Percentiles rank a stretch among this genome's conserved stretches.
Conservation (phyloP, 1,140 invertebrate genomes). For the Drosophila lacteicornis region DNA sequence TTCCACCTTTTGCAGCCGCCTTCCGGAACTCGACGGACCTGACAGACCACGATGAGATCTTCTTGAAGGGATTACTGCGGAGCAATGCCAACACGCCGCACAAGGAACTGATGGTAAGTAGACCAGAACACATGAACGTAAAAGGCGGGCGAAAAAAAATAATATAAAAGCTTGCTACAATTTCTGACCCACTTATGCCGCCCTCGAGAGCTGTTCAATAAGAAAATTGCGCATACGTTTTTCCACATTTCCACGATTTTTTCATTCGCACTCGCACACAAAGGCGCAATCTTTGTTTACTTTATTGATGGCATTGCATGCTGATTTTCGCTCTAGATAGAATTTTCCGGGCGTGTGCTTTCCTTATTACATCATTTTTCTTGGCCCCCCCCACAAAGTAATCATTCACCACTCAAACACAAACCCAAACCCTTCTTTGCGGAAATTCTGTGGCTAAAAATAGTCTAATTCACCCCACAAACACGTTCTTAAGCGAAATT, state of each 20-base stretch:
- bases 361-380: constrained; percentile 74
- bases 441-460: background rate
- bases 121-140: constrained; percentile 25
- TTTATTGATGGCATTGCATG: constrained; percentile 63
- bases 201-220: constrained; percentile 51
- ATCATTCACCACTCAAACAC: constrained; percentile 20
- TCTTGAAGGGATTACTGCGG: constrained; percentile 74
- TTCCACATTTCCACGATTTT: constrained; percentile 41
- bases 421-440: constrained; percentile 19
- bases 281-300: constrained; percentile 61
- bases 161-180: constrained; percentile 5
- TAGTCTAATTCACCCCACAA: background rate
- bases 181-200: constrained; percentile 66
- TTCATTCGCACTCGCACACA: constrained; percentile 38
- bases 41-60: constrained; percentile 79
- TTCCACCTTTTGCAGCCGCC: constrained; percentile 42
- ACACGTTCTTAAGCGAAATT: background rate
- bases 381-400: constrained; percentile 4
- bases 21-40: constrained; percentile 70
- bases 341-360: constrained; percentile 46
- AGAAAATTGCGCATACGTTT: constrained; percentile 58
- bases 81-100: constrained; percentile 78
- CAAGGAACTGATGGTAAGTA: constrained; percentile 80
- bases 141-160: constrained; percentile 11
- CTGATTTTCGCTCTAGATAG: constrained; percentile 53